Evolutionary conservation across 2,888 invertebrate species (phyloP), one percentile per base, ranked within the genome.

Genomic region (Polyommatus iphigenia): DNA sequence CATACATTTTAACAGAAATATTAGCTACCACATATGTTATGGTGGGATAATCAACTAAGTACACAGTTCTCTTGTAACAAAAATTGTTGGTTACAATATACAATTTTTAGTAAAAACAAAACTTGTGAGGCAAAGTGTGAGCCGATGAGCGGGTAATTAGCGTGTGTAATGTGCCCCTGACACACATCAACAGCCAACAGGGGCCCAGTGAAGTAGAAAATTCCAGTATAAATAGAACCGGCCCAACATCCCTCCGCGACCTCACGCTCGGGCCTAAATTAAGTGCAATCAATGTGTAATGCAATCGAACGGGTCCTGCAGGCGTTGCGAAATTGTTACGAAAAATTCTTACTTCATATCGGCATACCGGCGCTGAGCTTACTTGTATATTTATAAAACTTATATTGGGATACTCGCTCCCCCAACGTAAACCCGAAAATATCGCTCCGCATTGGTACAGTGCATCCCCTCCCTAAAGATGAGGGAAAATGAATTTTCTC

Each of bases 381-480:
- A 18, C 29, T 67, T 67, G 62, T 67, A 29, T 67, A 67, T 67
- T 67, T 67, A 67, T 32, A 67, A 67, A 67, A 67, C 67, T 67
- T 67, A 67, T 67, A 67, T 4, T 29, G 18, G 13, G 67, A 50
- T 75, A 54, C 29, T 24, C 50, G 24, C 15, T 18, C 54, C 59
- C 77, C 73, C 78, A 79, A 82, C 29, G 81, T 82, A 86, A 88
- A 86, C 86, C 87, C 85, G 85, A 90, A 92, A 92, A 92, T 93
- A 93, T 85, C 88, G 86, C 92, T 90, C 89, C 87, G 91, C 91
- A 89, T 89, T 88, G 93, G 92, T 88, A 91, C 91, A 91, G 88
- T 89, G 88, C 89, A 91, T 91, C 94, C 94, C 94, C 94, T 93
- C 93, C 94, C 94, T 91, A 90, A 91, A 87, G 89, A 88, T 87